phyloP scores from a whole-genome alignment of 2,797 vertebrate genomes.

The Rhynchotus rufescens region DNA sequence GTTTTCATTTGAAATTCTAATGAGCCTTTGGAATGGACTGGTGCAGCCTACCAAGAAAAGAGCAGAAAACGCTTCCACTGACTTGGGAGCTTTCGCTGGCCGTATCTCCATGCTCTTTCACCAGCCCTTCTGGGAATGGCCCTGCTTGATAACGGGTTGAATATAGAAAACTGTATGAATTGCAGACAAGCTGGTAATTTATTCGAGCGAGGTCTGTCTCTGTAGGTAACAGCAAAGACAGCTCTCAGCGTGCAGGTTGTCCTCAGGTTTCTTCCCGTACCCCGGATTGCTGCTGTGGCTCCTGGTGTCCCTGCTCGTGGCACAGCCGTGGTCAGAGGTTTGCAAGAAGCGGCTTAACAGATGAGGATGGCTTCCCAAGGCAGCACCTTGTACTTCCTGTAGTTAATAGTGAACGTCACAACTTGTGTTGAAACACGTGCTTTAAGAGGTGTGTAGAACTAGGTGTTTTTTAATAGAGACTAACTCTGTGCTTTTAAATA shows the following conservation, averaged over 20 bases:
- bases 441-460: not conserved
- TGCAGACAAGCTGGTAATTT: slow-evolving; percentile 45
- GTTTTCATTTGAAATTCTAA: slow-evolving; percentile 83
- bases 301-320: accelerated
- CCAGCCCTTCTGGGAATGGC: slow-evolving; percentile 51
- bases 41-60: slow-evolving; percentile 65
- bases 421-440: not conserved
- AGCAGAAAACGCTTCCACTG: slow-evolving; percentile 71
- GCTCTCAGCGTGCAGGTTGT: not conserved
- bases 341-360: not conserved
- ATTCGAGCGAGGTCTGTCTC: slow-evolving; percentile 33
- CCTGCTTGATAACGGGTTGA: not conserved
- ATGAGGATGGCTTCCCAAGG: not conserved
- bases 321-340: not conserved
- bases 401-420: accelerated
- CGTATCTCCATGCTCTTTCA: slow-evolving; percentile 40
- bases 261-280: not conserved
- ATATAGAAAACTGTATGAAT: slow-evolving; percentile 33
- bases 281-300: not conserved
- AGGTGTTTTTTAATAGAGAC: too few relatives aligned
- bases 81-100: slow-evolving; percentile 67
- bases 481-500: not conserved
- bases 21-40: slow-evolving; percentile 73
- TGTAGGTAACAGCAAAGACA: not conserved
- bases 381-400: accelerated